phyloP scores from a whole-genome alignment of 2,888 invertebrate genomes.

The Cremastobaeus sp. region DNA sequence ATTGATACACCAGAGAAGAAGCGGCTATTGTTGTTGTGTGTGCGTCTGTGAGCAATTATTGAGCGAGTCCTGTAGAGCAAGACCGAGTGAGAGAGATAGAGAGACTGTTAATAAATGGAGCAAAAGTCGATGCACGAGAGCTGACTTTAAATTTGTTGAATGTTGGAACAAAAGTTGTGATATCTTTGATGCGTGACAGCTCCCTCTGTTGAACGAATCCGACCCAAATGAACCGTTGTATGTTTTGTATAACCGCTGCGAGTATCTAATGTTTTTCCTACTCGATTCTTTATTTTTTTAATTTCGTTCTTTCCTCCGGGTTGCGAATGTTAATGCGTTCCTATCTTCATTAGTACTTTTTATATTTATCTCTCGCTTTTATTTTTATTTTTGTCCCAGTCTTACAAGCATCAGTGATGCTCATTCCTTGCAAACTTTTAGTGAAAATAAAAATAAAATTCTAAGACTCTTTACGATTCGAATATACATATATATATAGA shows the following conservation, averaged over 20 bases:
- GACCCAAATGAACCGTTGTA: conserved; percentile 48
- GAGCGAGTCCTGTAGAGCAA: conserved; percentile 6
- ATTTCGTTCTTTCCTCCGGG: conserved; percentile 31
- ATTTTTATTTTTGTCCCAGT: conserved; percentile 4
- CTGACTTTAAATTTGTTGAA: conserved; percentile 55
- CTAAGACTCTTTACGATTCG: conserved; percentile 48
- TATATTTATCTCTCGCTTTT: conserved; percentile 11
- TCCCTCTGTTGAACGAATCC: conserved; percentile 52
- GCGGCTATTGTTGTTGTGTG: conserved; percentile 47
- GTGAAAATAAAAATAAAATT: conserved; percentile 9
- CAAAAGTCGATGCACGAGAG: conserved; percentile 39
- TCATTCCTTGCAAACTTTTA: conserved; percentile 23
- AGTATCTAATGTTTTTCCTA: conserved; percentile 35
- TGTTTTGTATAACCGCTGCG: conserved; percentile 58
- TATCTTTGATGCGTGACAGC: conserved; percentile 57
- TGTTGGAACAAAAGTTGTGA: conserved; percentile 58
- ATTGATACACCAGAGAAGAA: conserved; percentile 60
- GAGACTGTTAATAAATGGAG: conserved; percentile 25
- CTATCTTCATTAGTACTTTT: conserved; percentile 47
- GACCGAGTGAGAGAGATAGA: conserved; percentile 31
- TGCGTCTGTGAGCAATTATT: conserved; percentile 14
- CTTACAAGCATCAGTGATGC: conserved; percentile 32
- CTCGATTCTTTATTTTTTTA: conserved; percentile 31
- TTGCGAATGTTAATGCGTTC: conserved; percentile 47
- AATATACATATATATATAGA: no score